phyloP scores from a whole-genome alignment of 2,113 vertebrate genomes.

The Nesoenas mayeri region DNA sequence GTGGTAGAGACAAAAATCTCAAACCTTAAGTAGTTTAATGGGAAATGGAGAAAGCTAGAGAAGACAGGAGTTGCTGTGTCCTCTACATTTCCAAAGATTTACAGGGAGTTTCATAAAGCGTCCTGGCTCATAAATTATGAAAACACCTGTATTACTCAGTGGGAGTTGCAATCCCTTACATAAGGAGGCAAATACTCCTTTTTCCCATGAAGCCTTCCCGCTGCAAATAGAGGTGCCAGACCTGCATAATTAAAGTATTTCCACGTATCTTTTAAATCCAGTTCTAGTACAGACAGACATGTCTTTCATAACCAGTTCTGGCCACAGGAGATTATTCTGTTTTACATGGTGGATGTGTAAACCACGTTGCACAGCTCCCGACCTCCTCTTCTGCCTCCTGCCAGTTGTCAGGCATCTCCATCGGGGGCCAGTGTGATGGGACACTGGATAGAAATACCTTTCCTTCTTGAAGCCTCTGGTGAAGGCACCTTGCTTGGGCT shows the following conservation, averaged over 20 bases:
- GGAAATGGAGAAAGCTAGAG: background rate
- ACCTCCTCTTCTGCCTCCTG: background rate
- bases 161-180: background rate
- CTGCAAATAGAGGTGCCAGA: background rate
- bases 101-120: background rate
- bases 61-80: background rate
- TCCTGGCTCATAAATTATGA: background rate
- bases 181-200: background rate
- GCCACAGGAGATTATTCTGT: background rate
- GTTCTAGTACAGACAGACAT: fast-evolving
- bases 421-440: fast-evolving
- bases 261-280: fast-evolving
- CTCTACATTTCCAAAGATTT: background rate
- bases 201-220: background rate
- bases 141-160: background rate
- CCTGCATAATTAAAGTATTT: background rate
- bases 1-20: background rate
- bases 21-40: background rate
- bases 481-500: background rate
- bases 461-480: background rate
- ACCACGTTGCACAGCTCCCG: background rate
- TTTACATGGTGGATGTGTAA: background rate
- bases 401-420: background rate
- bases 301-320: background rate
- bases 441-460: background rate